Evolutionary conservation across 2,113 vertebrate genomes (phyloP).

Genomic region (Passer domesticus): DNA sequence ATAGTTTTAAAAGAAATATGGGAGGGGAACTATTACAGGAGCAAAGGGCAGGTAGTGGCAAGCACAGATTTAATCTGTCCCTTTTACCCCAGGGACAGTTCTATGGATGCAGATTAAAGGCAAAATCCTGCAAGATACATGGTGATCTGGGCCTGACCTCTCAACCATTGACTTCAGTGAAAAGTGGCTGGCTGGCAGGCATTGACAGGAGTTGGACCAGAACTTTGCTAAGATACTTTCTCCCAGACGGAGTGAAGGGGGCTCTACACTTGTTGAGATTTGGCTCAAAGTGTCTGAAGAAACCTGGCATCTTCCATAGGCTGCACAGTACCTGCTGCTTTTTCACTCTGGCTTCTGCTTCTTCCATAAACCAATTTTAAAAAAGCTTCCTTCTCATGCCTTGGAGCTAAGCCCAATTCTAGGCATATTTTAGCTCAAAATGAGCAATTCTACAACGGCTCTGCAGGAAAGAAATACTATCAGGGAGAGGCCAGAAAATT

Average conservation of each 20-base stretch:
- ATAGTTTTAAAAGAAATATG: background rate
- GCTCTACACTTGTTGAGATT: background rate
- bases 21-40: background rate
- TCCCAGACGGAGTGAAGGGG: background rate
- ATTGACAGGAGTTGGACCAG: fast-evolving
- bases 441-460: background rate
- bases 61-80: background rate
- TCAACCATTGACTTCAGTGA: fast-evolving
- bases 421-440: background rate
- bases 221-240: background rate
- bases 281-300: background rate
- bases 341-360: background rate
- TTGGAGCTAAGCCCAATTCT: background rate
- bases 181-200: background rate
- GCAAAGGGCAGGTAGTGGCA: background rate
- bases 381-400: background rate
- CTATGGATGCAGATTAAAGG: background rate
- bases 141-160: background rate
- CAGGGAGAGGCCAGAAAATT: background rate
- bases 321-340: background rate
- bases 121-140: background rate
- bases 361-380: background rate
- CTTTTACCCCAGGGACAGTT: background rate
- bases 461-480: background rate
- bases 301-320: background rate